Evolutionary conservation across 2,797 vertebrate genomes (phyloP).

Genomic region (Xiphorhynchus erythropygius): DNA sequence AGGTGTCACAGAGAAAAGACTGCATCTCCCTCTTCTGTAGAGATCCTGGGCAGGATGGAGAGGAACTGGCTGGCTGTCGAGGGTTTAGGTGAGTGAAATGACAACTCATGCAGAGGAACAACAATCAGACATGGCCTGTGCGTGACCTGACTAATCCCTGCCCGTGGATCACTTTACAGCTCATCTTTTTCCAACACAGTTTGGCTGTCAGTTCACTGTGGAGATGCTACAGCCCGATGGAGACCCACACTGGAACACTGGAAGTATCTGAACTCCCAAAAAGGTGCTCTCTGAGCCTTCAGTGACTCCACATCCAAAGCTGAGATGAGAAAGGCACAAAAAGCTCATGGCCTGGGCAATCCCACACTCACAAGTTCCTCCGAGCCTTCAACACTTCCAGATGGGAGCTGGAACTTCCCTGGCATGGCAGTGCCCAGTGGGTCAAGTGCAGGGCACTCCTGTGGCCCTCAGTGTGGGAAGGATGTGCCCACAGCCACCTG

Average conservation of each 20-base stretch:
- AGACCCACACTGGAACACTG: background rate
- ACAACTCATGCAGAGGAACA: background rate
- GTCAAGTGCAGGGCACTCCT: background rate
- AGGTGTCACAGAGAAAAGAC: background rate
- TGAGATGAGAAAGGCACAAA: background rate
- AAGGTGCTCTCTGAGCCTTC: background rate
- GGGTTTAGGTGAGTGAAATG: background rate
- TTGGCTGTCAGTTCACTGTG: background rate
- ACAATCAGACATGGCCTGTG: rapidly evolving
- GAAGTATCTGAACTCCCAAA: background rate
- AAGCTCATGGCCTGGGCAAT: background rate
- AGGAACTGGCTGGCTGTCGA: background rate
- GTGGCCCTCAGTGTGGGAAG: rapidly evolving
- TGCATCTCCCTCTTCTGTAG: background rate
- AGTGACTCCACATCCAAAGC: background rate
- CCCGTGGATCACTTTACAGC: background rate
- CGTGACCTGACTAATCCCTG: background rate
- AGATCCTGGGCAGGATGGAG: background rate
- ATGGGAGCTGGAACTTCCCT: background rate
- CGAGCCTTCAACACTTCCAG: background rate
- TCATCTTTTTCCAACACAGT: background rate
- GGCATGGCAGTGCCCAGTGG: background rate
- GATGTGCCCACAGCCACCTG: background rate
- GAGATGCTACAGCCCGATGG: background rate
- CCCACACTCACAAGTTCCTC: background rate